A percentile compares a stretch with the other conserved stretches of the same genome.
These are phyloP conservation scores for Plemyria rubiginata DNA, from an alignment of 2,888 invertebrate species.

Conservation along the genomic window DNA sequence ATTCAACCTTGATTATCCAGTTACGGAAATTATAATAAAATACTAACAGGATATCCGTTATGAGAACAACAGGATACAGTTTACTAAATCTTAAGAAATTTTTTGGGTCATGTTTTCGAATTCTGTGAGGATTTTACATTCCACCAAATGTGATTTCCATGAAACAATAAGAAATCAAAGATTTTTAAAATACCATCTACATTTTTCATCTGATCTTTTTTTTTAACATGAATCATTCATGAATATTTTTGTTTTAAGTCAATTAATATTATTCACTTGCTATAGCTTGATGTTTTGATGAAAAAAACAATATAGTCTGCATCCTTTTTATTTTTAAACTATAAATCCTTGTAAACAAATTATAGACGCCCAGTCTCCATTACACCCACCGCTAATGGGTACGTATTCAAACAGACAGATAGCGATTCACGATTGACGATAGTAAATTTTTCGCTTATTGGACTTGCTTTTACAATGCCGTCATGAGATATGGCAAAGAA, in stretches of 20 bases:
- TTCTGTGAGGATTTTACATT: constrained; percentile 18
- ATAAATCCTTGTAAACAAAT: constrained; percentile 47
- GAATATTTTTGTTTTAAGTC: too few relatives aligned
- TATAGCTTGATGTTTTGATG: neutral
- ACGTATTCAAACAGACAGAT: constrained; percentile 48
- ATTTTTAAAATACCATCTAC: too few relatives aligned
- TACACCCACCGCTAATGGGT: constrained; percentile 43
- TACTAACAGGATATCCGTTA: constrained; percentile 29
- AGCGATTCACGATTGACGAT: constrained; percentile 55
- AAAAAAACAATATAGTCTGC: constrained; percentile 4
- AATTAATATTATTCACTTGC: too few relatives aligned
- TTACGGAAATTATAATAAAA: constrained; percentile 11
- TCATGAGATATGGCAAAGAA: neutral
- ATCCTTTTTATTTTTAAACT: constrained; percentile 27
- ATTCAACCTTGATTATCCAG: constrained; percentile 24
- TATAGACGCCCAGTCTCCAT: constrained; percentile 39
- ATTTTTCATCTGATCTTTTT: too few relatives aligned
- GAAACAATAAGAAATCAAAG: too few relatives aligned
- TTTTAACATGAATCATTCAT: too few relatives aligned
- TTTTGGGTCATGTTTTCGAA: constrained; percentile 30
- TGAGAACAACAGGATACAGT: constrained; percentile 27
- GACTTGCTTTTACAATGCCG: constrained; percentile 58
- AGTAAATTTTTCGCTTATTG: constrained; percentile 70
- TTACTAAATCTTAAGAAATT: constrained; percentile 14
- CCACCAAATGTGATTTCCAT: constrained; percentile 23